phyloP scores from a whole-genome alignment of 2,888 invertebrate species.

The Lasioglossum calceatum region DNA sequence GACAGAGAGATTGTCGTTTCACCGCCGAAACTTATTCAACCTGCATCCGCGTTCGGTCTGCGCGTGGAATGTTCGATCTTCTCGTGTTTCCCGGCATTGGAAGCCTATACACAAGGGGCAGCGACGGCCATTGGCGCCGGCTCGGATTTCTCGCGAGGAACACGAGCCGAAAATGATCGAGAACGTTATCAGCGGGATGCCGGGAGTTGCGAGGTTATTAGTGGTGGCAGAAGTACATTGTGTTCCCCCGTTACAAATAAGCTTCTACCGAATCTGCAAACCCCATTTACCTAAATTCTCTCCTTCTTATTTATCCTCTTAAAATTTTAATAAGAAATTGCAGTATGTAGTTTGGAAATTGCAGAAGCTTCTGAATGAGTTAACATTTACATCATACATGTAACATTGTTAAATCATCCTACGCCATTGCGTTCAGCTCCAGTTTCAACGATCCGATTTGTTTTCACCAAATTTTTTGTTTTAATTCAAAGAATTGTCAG shows the following conservation, averaged over 20 bases:
- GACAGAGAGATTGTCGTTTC: constrained; percentile 35
- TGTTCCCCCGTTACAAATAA: neutral
- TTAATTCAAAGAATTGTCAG: neutral
- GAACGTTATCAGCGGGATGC: neutral
- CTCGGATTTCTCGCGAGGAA: constrained; percentile 23
- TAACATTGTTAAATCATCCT: neutral
- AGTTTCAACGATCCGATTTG: neutral
- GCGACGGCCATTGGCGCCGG: neutral
- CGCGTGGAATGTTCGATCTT: constrained; percentile 33
- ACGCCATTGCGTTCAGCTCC: neutral
- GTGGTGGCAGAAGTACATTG: neutral
- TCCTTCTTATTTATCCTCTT: neutral
- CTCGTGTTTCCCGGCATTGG: constrained; percentile 32
- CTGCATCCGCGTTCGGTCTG: neutral
- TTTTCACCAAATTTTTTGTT: neutral
- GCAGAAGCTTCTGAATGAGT: too few species aligned
- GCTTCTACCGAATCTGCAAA: neutral
- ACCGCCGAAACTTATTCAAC: constrained; percentile 49
- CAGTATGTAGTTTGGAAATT: too few species aligned
- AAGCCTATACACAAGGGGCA: neutral
- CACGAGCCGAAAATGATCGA: constrained; percentile 13
- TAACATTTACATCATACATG: neutral
- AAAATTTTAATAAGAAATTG: neutral
- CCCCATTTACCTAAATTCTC: neutral
- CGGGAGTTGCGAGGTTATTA: neutral